Evolutionary conservation across 2,888 invertebrate species (phyloP), one percentile per base, ranked within the genome.

Genomic region (Nudaria mundana): DNA sequence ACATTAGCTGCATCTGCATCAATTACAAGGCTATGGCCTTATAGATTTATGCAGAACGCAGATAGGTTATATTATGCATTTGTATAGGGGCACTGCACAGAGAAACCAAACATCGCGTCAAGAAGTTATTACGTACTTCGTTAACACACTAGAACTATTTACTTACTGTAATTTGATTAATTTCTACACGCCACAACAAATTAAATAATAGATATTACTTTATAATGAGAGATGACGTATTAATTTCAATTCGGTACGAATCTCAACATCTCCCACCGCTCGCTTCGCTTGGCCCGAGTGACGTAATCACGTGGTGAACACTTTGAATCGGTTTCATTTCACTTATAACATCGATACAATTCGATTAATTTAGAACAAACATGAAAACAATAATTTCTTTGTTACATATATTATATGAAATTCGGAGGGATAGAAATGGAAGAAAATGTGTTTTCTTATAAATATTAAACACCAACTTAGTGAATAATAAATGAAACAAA

Each of bases 21-120:
- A 78, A 75, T 76, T 72, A 77, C 79, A 81, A 84, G 78, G 83
- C 73, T 81, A 76, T 63, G 68, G 68, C 76, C 71, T 76, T 75
- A 76, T 71, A 79, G 79, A 81, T 82, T 82, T 80, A 81, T 78
- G 81, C 75, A 69, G 75, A 79, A 68, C 75, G 73, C 66, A 76
- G 68, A 78, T 81, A 87, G 88, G 87, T 87, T 87, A 88, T 84
- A 84, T 80, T 83, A 84, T 81, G 85, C 83, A 76, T 85, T 85
- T 82, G 71, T 86, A 83, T 82, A 86, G 63, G n/a, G n/a, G 66
- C 77, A 79, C 77, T 81, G 74, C 81, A 82, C 82, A 63, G 60
- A n/a, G 52, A 71, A 75, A 72, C 73, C 76, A 85, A 86, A 86
- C 83, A 84, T 81, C 76, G 77, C 81, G 75, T 68, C 66, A 64